These are phyloP conservation scores for rat (Rattus norvegicus) DNA, from an alignment of 2,113 vertebrate species.

Conservation along the genomic window GRCr8 NC_086019.1:41988001-41988500, in stretches of 20 bases:
- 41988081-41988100: background rate
- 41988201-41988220: background rate
- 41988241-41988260: too few species aligned
- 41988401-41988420: background rate
- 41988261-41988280: background rate
- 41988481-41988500: conserved; percentile 30
- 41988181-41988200: background rate
- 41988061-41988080: background rate
- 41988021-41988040: background rate
- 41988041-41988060: background rate
- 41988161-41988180: background rate
- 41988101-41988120: background rate
- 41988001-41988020: background rate
- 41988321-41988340: background rate
- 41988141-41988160: background rate
- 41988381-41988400: background rate
- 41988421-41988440: background rate
- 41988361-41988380: background rate
- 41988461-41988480: background rate
- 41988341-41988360: background rate
- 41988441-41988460: background rate
- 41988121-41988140: background rate
- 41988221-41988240: background rate
- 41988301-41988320: background rate
- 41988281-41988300: background rate